phyloP scores from a whole-genome alignment of 2,888 invertebrate species.

The Eugnorisma glareosa region DNA sequence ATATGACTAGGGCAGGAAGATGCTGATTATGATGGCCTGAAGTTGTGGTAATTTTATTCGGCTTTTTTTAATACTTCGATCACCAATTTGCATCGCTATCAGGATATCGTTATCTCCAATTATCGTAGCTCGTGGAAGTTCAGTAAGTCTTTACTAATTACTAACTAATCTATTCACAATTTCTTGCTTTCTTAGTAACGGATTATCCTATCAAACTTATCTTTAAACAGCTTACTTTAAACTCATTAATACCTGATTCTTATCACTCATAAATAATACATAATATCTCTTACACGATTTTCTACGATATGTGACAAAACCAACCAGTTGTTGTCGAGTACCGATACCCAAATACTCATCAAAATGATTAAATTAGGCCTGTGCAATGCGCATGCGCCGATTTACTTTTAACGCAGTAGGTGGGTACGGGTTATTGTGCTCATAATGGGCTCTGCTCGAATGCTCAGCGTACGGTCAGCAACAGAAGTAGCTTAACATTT shows the following conservation, averaged over 20 bases:
- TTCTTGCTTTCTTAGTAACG: slow-evolving; percentile 18
- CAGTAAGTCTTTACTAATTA: background rate
- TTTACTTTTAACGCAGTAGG: slow-evolving; percentile 4
- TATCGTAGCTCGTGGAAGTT: background rate
- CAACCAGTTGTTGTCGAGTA: background rate
- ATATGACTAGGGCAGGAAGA: too few species aligned
- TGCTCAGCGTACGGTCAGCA: too few species aligned
- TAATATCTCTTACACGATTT: slow-evolving; percentile 13
- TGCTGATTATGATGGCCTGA: too few species aligned
- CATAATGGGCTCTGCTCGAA: slow-evolving; percentile 17
- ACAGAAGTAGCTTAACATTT: too few species aligned
- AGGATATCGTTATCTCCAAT: background rate
- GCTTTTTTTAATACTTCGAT: background rate
- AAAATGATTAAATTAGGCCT: slow-evolving; percentile 7
- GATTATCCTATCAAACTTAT: slow-evolving; percentile 21
- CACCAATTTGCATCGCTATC: slow-evolving; percentile 6
- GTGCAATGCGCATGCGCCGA: background rate
- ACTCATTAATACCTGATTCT: slow-evolving; percentile 5
- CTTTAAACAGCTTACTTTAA: slow-evolving; percentile 2
- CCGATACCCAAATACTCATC: slow-evolving; percentile 5
- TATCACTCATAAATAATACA: background rate
- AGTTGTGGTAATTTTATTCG: background rate
- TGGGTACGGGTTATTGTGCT: slow-evolving; percentile 26
- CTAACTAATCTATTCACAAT: background rate
- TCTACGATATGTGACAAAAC: background rate